Conservation (phyloP, 1,140 invertebrate species). For the Magallana gigas region DNA sequence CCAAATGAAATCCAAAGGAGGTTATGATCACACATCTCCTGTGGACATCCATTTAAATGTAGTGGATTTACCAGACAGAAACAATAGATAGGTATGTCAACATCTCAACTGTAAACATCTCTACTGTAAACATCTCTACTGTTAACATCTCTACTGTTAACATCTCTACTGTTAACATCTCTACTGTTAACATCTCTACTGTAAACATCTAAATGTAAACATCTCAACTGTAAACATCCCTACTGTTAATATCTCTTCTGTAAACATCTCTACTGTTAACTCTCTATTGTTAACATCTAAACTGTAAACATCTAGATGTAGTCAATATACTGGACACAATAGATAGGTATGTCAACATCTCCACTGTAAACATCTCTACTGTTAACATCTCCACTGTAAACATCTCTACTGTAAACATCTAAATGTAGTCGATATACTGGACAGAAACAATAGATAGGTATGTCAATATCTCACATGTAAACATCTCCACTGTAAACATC, state of each 20-base stretch:
- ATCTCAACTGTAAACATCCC: slow-evolving; percentile 33
- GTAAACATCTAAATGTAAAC: too few relatives aligned
- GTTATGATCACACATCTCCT: slow-evolving; percentile 60
- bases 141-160: neutral
- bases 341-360: too few relatives aligned
- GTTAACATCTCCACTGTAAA: neutral
- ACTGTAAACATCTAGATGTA: too few relatives aligned
- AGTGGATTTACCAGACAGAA: slow-evolving; percentile 62
- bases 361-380: too few relatives aligned
- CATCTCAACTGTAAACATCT: too few relatives aligned
- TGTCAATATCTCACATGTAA: neutral
- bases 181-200: slow-evolving; percentile 6
- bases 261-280: slow-evolving; percentile 56
- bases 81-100: slow-evolving; percentile 52
- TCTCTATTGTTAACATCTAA: too few relatives aligned
- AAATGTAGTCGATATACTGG: slow-evolving; percentile 62
- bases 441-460: slow-evolving; percentile 53
- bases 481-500: slow-evolving; percentile 1
- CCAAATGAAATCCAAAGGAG: slow-evolving; percentile 70
- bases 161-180: slow-evolving; percentile 57
- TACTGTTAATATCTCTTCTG: slow-evolving; percentile 54
- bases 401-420: slow-evolving; percentile 59
- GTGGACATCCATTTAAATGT: slow-evolving; percentile 65
- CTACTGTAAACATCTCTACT: neutral
- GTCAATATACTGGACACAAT: too few relatives aligned